Percentiles rank a stretch among this genome's conserved stretches.
phyloP scores from a whole-genome alignment of 2,797 vertebrate genomes.

The Enteromius treurensis region DNA sequence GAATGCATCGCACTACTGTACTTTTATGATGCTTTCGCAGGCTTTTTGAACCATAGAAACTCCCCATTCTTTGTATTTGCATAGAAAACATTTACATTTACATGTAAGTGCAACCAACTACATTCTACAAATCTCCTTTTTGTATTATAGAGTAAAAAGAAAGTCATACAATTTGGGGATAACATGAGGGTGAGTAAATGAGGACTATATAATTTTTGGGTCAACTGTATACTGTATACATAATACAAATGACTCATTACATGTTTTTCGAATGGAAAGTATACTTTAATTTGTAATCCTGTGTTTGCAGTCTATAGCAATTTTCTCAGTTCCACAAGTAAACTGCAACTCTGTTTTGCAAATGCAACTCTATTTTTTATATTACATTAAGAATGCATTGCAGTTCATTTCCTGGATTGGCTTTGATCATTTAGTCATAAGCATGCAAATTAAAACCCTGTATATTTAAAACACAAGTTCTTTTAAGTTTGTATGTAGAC shows the following conservation, averaged over 20 bases:
- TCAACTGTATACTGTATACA: no score
- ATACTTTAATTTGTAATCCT: no score
- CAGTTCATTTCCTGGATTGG: neutral
- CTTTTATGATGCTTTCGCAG: neutral
- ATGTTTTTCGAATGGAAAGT: neutral
- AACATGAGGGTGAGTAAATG: neutral
- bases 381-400: neutral
- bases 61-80: neutral
- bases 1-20: neutral
- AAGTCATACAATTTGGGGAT: neutral
- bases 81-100: conserved; percentile 5
- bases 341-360: conserved; percentile 2
- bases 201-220: neutral
- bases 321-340: neutral
- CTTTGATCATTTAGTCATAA: neutral
- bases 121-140: neutral
- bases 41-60: neutral
- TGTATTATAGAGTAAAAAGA: neutral
- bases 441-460: neutral
- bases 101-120: neutral
- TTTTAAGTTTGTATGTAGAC: neutral
- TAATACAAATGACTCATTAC: neutral
- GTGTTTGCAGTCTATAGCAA: neutral
- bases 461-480: neutral
- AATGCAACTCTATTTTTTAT: conserved; percentile 1